phyloP scores from a whole-genome alignment of 1,140 invertebrate genomes.

The Drosophila truncata region DNA sequence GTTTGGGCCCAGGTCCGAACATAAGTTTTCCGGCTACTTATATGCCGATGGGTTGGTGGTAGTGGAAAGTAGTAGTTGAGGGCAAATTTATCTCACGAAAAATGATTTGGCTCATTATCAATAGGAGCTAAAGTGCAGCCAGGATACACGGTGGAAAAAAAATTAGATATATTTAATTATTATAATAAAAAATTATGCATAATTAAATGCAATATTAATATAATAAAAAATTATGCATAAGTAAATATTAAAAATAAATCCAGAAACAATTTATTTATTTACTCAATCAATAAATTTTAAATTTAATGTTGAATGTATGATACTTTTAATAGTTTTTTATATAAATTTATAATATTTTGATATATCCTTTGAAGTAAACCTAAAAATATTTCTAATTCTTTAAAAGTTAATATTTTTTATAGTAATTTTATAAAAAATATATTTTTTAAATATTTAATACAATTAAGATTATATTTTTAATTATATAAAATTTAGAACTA shows the following conservation, averaged over 20 bases:
- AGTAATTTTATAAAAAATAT: neutral
- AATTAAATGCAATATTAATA: too few species aligned
- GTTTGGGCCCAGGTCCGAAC: constrained; percentile 48
- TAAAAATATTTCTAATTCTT: neutral
- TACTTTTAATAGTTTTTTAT: too few species aligned
- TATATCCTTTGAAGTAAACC: neutral
- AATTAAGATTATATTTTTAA: neutral
- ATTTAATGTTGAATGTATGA: too few species aligned
- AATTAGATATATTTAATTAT: too few species aligned
- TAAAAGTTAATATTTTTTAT: too few species aligned
- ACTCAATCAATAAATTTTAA: too few species aligned
- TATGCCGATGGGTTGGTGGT: constrained; percentile 40
- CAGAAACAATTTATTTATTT: too few species aligned
- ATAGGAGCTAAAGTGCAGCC: constrained; percentile 74
- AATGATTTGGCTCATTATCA: constrained; percentile 84
- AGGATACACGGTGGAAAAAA: neutral
- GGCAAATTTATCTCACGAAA: constrained; percentile 78
- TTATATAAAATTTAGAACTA: neutral
- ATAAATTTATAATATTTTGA: too few species aligned
- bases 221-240: too few species aligned
- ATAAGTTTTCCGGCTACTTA: constrained; percentile 82
- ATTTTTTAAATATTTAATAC: neutral
- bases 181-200: too few species aligned
- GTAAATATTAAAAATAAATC: too few species aligned
- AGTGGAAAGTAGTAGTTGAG: constrained; percentile 28